Base-by-base conservation (phyloP, 2,888 invertebrate species). In the Platypus cylindrus region DNA sequence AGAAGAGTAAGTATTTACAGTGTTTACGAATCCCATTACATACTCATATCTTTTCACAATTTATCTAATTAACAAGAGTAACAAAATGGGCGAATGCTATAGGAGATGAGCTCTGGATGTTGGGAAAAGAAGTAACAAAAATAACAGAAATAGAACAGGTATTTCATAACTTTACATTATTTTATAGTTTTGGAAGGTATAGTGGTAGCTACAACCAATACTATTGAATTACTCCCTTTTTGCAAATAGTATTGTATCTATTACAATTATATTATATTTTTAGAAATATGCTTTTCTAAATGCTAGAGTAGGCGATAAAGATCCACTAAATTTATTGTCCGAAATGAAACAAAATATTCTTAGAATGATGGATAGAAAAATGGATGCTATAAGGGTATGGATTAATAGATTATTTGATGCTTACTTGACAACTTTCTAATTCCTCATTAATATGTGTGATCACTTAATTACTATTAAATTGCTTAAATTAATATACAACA, bases 351-450 rank as follows among this genome's bases (percentile, higher is more conserved):
- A 74, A 34, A 85, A 83, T 51, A 81, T 93, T 37, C 79, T 82
- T 43, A 74, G 75, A 34, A 87, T 91, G 82, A 70, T 90, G 48
- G 76, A 80, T 27, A 73, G 82, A 50, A 89, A 90, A 72, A 83
- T 85, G 68, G 83, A 86, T 51, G 87, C 90, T n/a, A 82, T 90
- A 36, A 71, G 71, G 67, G 80, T 80, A 67, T n/a, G n/a, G n/a
- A 63, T 52, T 38, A 17, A n/a, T n/a, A n/a, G n/a, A n/a, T n/a
- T n/a, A n/a, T n/a, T n/a, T n/a, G n/a, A n/a, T n/a, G n/a, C n/a
- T n/a, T n/a, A n/a, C n/a, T n/a, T n/a, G n/a, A n/a, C n/a, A n/a
- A n/a, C n/a, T n/a, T n/a, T n/a, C n/a, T n/a, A n/a, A n/a, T n/a
- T n/a, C n/a, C n/a, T n/a, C n/a, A n/a, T n/a, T n/a, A n/a, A n/a